Evolutionary conservation across 2,797 vertebrate genomes (phyloP), one percentile per base, ranked within the genome.

Genomic region (Apogon talboti): DNA sequence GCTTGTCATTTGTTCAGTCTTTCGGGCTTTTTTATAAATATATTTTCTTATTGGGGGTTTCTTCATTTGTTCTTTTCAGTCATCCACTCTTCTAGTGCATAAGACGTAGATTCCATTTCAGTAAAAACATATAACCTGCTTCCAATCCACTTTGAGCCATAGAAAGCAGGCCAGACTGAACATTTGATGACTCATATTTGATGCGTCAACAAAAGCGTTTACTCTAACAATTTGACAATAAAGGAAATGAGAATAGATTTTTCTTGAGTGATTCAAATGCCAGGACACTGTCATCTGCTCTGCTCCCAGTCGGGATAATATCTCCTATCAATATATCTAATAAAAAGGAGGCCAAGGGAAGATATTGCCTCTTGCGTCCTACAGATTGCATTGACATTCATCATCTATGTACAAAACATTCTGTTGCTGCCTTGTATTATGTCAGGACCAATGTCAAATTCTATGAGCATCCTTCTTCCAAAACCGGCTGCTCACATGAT

Each of bases 171-270:
- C 59, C 14, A 48, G 44, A 54, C 11, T 10, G 7, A 63, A 30
- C n/a, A 47, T 55, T 12, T 44, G 56, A 71, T 78, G 60, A 75
- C 51, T 78, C 28, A 66, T 40, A 57, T 53, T 11, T 66, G 60
- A 66, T 38, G 50, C 37, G 42, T 35, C 33, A 38, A 58, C 33
- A 42, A 44, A 55, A 57, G 24, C 42, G 37, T 9, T 55, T 60
- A 50, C 14, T 56, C 47, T 37, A 24, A 52, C 49, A 60, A 35
- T 2, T 11, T 37, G 15, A 62, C 14, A 1, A 37, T 21, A 28
- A 56, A 57, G 53, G 57, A 54, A 74, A 81, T 62, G 48, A 70
- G 47, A 66, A 63, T 61, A 73, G 64, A 76, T 65, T 59, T 43
- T 14, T 33, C 46, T 30, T n/a, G 38, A 63, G 49, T 68, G 45